phyloP scores from a whole-genome alignment of 92 coral and sea anemone genomes.

The Scolanthus callimorphus region DNA sequence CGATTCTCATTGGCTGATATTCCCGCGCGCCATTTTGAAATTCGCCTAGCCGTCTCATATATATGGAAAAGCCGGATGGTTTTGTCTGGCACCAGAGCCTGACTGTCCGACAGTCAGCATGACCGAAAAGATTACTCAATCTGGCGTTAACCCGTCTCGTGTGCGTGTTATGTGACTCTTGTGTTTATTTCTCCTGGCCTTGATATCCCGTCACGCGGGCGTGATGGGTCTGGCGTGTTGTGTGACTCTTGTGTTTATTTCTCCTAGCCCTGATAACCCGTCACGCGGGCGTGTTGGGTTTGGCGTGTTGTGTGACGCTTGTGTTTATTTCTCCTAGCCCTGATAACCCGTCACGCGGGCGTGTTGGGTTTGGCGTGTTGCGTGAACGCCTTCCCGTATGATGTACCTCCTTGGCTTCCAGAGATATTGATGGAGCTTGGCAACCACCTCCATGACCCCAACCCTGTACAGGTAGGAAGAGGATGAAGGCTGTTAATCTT shows the following conservation, averaged over 20 bases:
- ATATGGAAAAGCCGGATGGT: too few species aligned
- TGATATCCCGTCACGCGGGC: constrained; percentile 85
- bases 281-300: constrained; percentile 94
- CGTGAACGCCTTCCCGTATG: constrained; percentile 94
- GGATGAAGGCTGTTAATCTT: too few species aligned
- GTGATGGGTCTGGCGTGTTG: constrained; percentile 93
- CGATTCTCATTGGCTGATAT: too few species aligned
- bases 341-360: constrained; percentile 86
- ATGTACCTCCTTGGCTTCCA: constrained; percentile 95
- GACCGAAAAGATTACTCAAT: too few species aligned
- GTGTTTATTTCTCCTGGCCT: background rate
- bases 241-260: constrained; percentile 38
- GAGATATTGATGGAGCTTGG: constrained; percentile 89
- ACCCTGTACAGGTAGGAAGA: constrained; percentile 88
- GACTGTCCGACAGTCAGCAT: too few species aligned
- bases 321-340: background rate
- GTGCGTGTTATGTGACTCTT: too few species aligned
- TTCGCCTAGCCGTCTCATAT: too few species aligned
- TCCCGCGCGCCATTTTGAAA: too few species aligned
- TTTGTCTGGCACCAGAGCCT: too few species aligned
- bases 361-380: constrained; percentile 93
- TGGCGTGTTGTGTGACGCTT: constrained; percentile 96
- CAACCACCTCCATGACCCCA: constrained; percentile 91
- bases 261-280: constrained; percentile 40
- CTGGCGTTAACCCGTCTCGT: too few species aligned